Evolutionary conservation across 2,888 invertebrate genomes (phyloP).

Genomic region (Xestia sexstrigata): DNA sequence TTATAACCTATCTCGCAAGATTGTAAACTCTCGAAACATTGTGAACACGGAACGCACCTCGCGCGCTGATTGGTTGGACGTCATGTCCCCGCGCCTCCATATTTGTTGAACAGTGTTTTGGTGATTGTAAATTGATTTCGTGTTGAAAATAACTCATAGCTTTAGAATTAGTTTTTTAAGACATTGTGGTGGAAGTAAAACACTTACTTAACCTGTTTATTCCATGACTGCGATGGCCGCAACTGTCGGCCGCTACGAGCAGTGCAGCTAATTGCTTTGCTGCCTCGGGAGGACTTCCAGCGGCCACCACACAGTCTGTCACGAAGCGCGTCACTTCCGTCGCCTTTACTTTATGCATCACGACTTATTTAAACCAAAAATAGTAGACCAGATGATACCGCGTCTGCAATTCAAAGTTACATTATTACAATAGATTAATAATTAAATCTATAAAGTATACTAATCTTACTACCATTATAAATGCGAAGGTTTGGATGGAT

Average conservation of each 20-base stretch:
- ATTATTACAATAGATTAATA: neutral
- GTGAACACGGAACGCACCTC: too few relatives aligned
- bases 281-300: constrained; percentile 7
- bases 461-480: neutral
- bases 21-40: too few relatives aligned
- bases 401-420: neutral
- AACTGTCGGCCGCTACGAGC: constrained; percentile 29
- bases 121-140: too few relatives aligned
- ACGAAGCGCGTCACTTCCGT: constrained; percentile 20
- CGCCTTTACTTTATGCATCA: constrained; percentile 1
- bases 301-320: constrained; percentile 22
- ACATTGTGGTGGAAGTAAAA: neutral
- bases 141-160: too few relatives aligned
- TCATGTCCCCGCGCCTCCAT: too few relatives aligned
- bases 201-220: constrained; percentile 38
- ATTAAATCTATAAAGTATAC: neutral
- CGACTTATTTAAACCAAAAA: constrained; percentile 4
- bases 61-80: too few relatives aligned
- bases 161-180: too few relatives aligned
- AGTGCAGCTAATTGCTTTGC: constrained; percentile 29
- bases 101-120: too few relatives aligned
- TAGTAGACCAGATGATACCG: neutral
- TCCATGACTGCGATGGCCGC: constrained; percentile 30
- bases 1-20: too few relatives aligned
- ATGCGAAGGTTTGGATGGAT: too few relatives aligned